Evolutionary conservation across 2,797 vertebrate genomes (phyloP).

Genomic region (Gallirallus australis): DNA sequence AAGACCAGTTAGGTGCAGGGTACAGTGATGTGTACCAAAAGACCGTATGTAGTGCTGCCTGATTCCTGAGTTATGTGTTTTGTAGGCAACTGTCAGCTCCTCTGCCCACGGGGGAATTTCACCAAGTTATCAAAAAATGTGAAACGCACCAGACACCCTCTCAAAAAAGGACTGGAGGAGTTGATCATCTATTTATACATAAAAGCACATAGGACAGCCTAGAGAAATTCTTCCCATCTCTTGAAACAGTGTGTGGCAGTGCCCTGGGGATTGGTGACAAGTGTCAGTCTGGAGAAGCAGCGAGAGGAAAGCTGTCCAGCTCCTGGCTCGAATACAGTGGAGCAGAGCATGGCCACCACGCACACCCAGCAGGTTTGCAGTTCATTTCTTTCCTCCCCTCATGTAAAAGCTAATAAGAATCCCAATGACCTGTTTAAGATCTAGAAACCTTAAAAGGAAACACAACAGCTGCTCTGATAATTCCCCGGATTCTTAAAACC

Average conservation of each 20-base stretch:
- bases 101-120: background rate
- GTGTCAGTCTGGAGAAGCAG: slow-evolving; percentile 6
- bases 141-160: background rate
- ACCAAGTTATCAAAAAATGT: background rate
- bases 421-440: slow-evolving; percentile 61
- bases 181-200: background rate
- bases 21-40: background rate
- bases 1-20: background rate
- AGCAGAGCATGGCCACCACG: background rate
- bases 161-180: background rate
- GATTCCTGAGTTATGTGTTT: background rate
- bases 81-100: background rate
- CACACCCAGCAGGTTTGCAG: background rate
- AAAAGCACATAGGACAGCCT: slow-evolving; percentile 2
- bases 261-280: slow-evolving; percentile 7
- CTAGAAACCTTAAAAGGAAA: slow-evolving; percentile 69
- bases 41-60: background rate
- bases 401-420: slow-evolving; percentile 54
- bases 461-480: slow-evolving; percentile 61
- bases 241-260: background rate
- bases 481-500: slow-evolving; percentile 56
- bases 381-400: background rate
- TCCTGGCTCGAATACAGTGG: background rate
- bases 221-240: background rate
- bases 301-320: background rate